Conservation (phyloP, 2,113 vertebrate genomes). For the Lepus timidus region DNA sequence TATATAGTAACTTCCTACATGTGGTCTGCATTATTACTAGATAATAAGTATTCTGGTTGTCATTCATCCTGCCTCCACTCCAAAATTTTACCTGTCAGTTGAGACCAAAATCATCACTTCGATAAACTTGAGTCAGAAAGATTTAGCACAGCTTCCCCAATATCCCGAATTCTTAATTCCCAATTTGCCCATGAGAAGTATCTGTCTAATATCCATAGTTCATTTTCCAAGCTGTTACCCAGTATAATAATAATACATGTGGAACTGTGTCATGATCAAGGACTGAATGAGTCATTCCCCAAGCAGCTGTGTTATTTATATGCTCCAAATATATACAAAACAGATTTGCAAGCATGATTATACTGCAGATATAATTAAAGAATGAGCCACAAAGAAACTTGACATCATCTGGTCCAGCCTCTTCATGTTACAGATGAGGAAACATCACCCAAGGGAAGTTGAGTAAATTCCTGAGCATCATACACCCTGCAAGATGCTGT, state of each 20-base stretch:
- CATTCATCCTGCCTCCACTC: not conserved
- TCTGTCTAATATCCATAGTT: slow-evolving; percentile 40
- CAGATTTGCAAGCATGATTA: slow-evolving; percentile 50
- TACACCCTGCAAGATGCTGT: not conserved
- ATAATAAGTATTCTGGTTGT: not conserved
- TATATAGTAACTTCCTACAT: not conserved
- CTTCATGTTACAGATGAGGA: slow-evolving; percentile 40
- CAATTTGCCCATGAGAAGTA: not conserved
- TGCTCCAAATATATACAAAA: slow-evolving; percentile 66
- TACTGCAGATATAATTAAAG: slow-evolving; percentile 56
- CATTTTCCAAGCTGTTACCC: not conserved
- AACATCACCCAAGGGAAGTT: not conserved
- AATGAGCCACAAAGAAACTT: slow-evolving; percentile 44
- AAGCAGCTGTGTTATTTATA: slow-evolving; percentile 54
- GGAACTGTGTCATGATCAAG: slow-evolving; percentile 42
- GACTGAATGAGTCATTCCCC: slow-evolving; percentile 37
- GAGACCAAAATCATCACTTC: slow-evolving; percentile 38
- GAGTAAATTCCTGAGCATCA: not conserved
- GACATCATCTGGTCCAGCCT: slow-evolving; percentile 24
- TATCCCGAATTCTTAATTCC: not conserved
- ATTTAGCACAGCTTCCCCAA: not conserved
- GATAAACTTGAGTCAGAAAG: not conserved
- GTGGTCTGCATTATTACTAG: not conserved
- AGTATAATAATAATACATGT: slow-evolving; percentile 36
- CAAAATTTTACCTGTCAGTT: not conserved